Conservation (phyloP, 1,140 invertebrate species). For the Calephelis nemesis region DNA sequence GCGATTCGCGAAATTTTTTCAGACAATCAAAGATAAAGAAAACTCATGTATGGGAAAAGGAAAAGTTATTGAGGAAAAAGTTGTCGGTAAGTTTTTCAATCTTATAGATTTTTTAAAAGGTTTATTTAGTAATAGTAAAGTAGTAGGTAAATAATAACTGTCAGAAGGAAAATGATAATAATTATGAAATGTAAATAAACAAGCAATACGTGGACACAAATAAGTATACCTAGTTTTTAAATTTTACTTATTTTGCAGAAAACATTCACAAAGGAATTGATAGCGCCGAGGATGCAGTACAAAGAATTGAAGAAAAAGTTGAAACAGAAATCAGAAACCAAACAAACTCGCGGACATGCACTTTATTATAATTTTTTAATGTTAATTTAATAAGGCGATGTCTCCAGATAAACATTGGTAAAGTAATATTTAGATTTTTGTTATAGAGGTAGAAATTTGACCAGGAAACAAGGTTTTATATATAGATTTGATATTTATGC, state of each 20-base stretch:
- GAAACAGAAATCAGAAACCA: constrained; percentile 70
- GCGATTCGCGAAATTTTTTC: constrained; percentile 67
- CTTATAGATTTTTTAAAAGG: not conserved
- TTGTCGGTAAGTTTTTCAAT: constrained; percentile 45
- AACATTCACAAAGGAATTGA: constrained; percentile 65
- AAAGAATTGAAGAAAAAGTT: constrained; percentile 65
- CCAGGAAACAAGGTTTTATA: too few relatives aligned
- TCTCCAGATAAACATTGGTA: not conserved
- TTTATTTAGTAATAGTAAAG: too few relatives aligned
- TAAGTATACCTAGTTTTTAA: not conserved
- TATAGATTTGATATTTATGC: too few relatives aligned
- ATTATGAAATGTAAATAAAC: too few relatives aligned
- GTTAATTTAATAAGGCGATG: not conserved
- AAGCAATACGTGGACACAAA: too few relatives aligned
- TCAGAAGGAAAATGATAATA: too few relatives aligned
- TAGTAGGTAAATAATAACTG: too few relatives aligned
- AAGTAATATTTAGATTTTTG: too few relatives aligned
- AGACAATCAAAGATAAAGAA: constrained; percentile 69
- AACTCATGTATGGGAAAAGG: constrained; percentile 74
- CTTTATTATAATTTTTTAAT: constrained; percentile 55
- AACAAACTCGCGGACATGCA: constrained; percentile 70
- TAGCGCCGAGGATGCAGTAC: constrained; percentile 55
- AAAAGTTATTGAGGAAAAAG: constrained; percentile 68
- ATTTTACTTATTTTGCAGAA: constrained; percentile 38
- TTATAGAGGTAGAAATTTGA: too few relatives aligned